Percentiles rank a stretch among this genome's conserved stretches.
These are phyloP conservation scores for Hanleya hanleyi DNA, from an alignment of 2,888 invertebrate species.

Conservation along the genomic window DNA sequence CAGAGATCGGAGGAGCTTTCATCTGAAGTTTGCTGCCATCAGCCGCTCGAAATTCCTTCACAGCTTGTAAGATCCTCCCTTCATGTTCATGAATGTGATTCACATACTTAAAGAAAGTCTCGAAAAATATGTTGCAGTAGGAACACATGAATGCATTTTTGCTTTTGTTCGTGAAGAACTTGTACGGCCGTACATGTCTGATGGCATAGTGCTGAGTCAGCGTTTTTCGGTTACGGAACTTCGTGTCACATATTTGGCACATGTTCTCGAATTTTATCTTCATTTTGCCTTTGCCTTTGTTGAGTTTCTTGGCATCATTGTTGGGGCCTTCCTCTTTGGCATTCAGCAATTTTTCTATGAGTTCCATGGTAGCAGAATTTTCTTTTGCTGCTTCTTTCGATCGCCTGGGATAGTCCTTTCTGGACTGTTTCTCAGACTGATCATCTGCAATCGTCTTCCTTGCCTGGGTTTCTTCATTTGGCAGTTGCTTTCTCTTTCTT, in stretches of 20 bases:
- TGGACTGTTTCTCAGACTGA: neutral
- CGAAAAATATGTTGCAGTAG: neutral
- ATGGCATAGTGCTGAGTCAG: neutral
- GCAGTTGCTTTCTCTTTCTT: neutral
- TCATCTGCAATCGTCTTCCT: neutral
- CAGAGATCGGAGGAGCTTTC: no score
- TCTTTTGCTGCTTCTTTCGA: neutral
- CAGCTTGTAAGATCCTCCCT: neutral
- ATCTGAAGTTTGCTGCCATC: neutral
- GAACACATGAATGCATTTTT: slow-evolving; percentile 2
- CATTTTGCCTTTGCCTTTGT: neutral
- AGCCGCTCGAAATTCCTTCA: neutral
- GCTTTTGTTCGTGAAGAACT: neutral
- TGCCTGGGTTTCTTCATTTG: neutral
- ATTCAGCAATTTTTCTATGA: neutral
- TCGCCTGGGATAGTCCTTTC: neutral
- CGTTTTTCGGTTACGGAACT: neutral
- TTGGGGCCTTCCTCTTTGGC: neutral
- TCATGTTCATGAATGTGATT: neutral
- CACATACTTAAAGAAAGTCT: neutral
- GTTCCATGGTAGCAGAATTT: neutral
- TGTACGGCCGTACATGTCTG: neutral
- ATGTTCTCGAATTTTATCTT: neutral
- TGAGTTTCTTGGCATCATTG: neutral
- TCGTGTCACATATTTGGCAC: neutral